These are phyloP conservation scores for Rhamphomyia laevipes DNA, from an alignment of 2,888 invertebrate genomes.

Conservation along the genomic window DNA sequence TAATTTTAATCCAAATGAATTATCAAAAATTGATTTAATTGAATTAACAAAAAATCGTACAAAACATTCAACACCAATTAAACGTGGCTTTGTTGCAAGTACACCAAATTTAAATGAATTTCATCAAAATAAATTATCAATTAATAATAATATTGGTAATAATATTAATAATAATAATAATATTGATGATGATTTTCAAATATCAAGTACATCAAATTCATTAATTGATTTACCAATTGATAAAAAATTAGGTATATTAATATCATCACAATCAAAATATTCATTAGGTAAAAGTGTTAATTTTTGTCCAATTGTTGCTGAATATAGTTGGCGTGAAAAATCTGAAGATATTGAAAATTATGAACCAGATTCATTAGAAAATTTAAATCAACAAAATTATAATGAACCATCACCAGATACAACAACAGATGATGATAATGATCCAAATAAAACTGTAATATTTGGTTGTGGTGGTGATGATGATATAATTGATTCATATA, in stretches of 20 bases:
- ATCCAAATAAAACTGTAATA: conserved; percentile 10
- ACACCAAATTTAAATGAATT: conserved; percentile 51
- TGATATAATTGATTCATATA: conserved; percentile 24
- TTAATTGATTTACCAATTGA: conserved; percentile 41
- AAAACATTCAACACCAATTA: conserved; percentile 12
- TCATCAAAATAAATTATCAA: conserved; percentile 9
- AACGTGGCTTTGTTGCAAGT: conserved; percentile 36
- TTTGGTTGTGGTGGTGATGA: conserved; percentile 27
- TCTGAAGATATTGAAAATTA: conserved; percentile 30
- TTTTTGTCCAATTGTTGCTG: conserved; percentile 67
- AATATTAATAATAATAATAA: conserved; percentile 21
- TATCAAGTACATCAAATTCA: conserved; percentile 50
- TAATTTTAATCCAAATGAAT: conserved; percentile 27
- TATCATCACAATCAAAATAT: conserved; percentile 29
- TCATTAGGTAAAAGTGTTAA: conserved; percentile 52
- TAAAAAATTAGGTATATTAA: conserved; percentile 38
- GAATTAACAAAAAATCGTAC: background rate
- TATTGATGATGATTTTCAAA: conserved; percentile 41
- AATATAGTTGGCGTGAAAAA: conserved; percentile 64
- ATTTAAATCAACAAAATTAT: background rate
- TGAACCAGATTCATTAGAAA: conserved; percentile 9
- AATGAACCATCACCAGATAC: conserved; percentile 15
- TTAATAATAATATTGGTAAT: background rate
- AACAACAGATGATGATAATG: conserved; percentile 10
- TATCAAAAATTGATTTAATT: conserved; percentile 12